Conservation (phyloP, 2,888 invertebrate genomes). For the Syritta pipiens region DNA sequence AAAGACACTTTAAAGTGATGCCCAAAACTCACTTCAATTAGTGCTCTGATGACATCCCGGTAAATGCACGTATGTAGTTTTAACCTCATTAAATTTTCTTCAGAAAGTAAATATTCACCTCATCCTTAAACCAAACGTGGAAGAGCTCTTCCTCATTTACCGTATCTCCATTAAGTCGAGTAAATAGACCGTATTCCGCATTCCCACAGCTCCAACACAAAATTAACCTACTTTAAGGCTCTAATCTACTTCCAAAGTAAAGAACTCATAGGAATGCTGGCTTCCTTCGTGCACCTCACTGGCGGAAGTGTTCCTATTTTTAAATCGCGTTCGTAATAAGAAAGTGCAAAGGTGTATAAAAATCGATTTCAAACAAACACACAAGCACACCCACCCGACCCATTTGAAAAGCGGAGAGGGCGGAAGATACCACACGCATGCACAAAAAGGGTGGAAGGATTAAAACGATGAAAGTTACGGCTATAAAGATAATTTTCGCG, state of each 20-base stretch:
- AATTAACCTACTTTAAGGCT: neutral
- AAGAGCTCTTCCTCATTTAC: no score
- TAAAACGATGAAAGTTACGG: conserved; percentile 22
- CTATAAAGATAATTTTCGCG: conserved; percentile 30
- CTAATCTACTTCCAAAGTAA: conserved; percentile 21
- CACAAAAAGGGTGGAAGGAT: conserved; percentile 27
- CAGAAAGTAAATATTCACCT: no score
- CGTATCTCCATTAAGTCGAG: no score
- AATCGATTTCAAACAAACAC: conserved; percentile 24
- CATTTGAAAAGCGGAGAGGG: no score
- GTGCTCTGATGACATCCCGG: no score
- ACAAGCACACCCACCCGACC: neutral
- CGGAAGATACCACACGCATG: no score
- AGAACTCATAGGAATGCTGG: conserved; percentile 44
- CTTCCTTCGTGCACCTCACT: conserved; percentile 1
- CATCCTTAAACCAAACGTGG: no score
- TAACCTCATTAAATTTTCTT: no score
- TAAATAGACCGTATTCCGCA: neutral
- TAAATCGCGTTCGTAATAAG: conserved; percentile 39
- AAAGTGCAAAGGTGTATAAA: conserved; percentile 58
- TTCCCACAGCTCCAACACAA: neutral
- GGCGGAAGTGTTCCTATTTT: conserved; percentile 65
- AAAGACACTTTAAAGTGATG: no score
- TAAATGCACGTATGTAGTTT: no score
- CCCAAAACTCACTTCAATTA: no score